These are phyloP conservation scores for Ophion ventricosus DNA, from an alignment of 2,888 invertebrate species.

Conservation along the genomic window DNA sequence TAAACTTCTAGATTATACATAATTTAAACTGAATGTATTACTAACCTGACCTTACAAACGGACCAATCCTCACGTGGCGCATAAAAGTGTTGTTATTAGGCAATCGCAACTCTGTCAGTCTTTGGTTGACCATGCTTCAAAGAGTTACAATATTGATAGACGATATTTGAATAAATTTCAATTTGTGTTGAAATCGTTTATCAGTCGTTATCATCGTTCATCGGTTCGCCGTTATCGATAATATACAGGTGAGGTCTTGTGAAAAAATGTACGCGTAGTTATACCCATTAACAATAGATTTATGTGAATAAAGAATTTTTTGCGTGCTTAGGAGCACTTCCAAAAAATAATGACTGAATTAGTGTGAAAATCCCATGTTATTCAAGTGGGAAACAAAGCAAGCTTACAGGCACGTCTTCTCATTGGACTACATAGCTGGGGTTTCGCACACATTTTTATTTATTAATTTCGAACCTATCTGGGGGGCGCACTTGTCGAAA, in stretches of 20 bases:
- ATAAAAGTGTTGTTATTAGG: no score
- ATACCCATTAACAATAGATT: not conserved
- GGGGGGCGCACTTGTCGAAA: slow-evolving; percentile 13
- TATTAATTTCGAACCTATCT: slow-evolving; percentile 2
- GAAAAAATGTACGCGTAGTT: slow-evolving; percentile 11
- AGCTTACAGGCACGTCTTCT: not conserved
- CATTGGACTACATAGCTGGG: not conserved
- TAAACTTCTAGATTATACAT: no score
- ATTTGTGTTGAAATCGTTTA: no score
- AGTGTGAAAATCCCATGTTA: not conserved
- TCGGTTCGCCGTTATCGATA: no score
- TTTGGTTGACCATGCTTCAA: no score
- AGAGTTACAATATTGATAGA: no score
- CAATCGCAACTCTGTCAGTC: no score
- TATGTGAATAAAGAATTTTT: not conserved
- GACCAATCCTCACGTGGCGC: no score
- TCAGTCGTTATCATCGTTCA: no score
- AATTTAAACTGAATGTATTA: no score
- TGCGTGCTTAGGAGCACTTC: not conserved
- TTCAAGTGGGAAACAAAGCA: not conserved
- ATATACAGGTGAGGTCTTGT: slow-evolving; percentile 17
- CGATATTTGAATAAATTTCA: no score
- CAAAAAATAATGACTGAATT: not conserved
- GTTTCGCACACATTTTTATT: slow-evolving; percentile 1
- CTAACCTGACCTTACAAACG: no score